Evolutionary conservation across 2,888 invertebrate species (phyloP), one percentile per base, ranked within the genome.

Genomic region (Graphium colonna): DNA sequence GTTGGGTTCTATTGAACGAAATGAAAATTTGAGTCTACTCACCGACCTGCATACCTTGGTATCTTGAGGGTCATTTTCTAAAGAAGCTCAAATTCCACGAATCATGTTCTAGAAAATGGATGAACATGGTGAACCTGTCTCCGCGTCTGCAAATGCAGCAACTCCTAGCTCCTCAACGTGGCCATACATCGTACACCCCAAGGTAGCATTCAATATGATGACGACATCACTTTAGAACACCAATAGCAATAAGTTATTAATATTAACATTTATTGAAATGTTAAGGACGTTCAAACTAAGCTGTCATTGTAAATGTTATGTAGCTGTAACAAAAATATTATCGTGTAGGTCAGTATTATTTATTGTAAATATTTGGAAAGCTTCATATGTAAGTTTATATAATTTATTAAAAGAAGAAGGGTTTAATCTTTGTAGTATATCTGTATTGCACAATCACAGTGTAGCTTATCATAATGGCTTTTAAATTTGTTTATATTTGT

Each of bases 101-200:
- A 59, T 90, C 95, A 0, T 95, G 95, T 68, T 91, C 94, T 3
- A 94, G 94, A 0, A 94, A 94, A 63, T 95, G 95, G 95, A 94
- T 94, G 16, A 94, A 94, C 62, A 94, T 95, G 94, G 91, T 92
- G 28, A 93, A 93, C 63, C 79, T 94, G 1, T 91, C 93, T 0
- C 93, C 94, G 0, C 82, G 94, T 40, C 73, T 94, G 10, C 92
- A 94, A 0, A 81, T 94, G 59, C 87, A 90, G 51, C 90, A 90
- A 48, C 75, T 90, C 0, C 60, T 90, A 18, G 87, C 90, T n/a
- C 1, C 75, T 90, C 9, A 90, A 90, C 58, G 84, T 90, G 1
- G 82, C 89, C 10, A 89, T 90, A 1, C 90, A 90, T 54, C 79
- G 87, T 40, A 90, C 89, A 61, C 90, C 88, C 7, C 89, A 90